These are phyloP conservation scores for Geopemphigus sp. DNA, from an alignment of 1,140 invertebrate genomes.

Conservation along the genomic window DNA sequence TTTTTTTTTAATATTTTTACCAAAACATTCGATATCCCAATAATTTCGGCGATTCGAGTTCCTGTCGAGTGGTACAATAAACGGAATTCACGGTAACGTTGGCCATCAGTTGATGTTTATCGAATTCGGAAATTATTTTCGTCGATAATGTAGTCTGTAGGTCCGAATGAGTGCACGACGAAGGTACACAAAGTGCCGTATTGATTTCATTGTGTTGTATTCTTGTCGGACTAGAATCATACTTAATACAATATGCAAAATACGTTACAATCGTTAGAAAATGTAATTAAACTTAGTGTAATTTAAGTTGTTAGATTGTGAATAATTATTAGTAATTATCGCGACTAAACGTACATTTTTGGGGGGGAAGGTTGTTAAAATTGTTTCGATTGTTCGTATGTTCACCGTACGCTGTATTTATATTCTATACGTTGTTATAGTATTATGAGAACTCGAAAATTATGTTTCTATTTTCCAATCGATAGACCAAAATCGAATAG, in stretches of 20 bases:
- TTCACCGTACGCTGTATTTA: too few relatives aligned
- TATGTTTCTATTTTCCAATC: too few relatives aligned
- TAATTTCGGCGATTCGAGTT: slow-evolving; percentile 5
- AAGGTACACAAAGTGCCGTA: slow-evolving; percentile 24
- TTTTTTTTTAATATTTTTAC: neutral
- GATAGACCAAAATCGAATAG: too few relatives aligned
- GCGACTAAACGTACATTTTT: too few relatives aligned
- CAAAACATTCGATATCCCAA: slow-evolving; percentile 26
- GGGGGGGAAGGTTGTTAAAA: too few relatives aligned
- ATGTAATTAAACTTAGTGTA: too few relatives aligned
- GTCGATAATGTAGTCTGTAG: slow-evolving; percentile 20
- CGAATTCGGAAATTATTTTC: slow-evolving; percentile 12
- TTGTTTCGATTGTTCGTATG: too few relatives aligned
- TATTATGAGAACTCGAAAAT: too few relatives aligned
- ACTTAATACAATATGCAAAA: neutral
- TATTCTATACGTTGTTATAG: too few relatives aligned
- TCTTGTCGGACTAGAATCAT: neutral
- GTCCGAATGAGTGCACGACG: slow-evolving; percentile 2
- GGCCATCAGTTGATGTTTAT: neutral
- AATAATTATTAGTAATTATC: too few relatives aligned
- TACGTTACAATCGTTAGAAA: too few relatives aligned
- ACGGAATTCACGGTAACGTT: slow-evolving; percentile 1
- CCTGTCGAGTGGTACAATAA: slow-evolving; percentile 6
- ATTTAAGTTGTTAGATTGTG: too few relatives aligned
- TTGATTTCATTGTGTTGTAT: slow-evolving; percentile 25